phyloP scores from a whole-genome alignment of 1,140 invertebrate species.

The Saccostrea glomerata region DNA sequence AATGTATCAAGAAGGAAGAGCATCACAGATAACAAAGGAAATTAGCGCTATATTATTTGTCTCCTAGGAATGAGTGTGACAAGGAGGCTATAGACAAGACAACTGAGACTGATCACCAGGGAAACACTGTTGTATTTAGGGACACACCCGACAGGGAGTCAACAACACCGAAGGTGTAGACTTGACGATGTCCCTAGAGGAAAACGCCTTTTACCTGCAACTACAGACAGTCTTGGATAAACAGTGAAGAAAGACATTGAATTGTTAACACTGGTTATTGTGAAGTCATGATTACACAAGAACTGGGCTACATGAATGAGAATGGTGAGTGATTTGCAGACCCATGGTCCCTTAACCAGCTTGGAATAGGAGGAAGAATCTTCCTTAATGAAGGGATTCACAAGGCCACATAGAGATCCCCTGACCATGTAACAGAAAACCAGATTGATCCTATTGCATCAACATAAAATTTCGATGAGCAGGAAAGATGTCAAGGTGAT shows the following conservation, averaged over 20 bases:
- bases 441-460: too few relatives aligned
- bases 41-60: too few relatives aligned
- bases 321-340: conserved; percentile 38
- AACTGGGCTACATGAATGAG: too few relatives aligned
- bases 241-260: not conserved
- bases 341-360: conserved; percentile 53
- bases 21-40: too few relatives aligned
- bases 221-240: conserved; percentile 45
- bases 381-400: conserved; percentile 45
- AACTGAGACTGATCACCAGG: not conserved
- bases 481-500: too few relatives aligned
- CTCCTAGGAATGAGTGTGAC: too few relatives aligned
- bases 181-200: not conserved
- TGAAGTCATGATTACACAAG: not conserved
- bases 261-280: conserved; percentile 27
- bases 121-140: conserved; percentile 52
- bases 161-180: conserved; percentile 45
- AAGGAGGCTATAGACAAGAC: too few relatives aligned
- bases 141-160: conserved; percentile 47
- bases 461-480: too few relatives aligned
- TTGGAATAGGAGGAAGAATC: conserved; percentile 61
- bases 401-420: not conserved
- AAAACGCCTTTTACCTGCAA: not conserved
- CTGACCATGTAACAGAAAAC: not conserved
- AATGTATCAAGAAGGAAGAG: too few relatives aligned